Evolutionary conservation across 2,797 vertebrate species (phyloP).

Genomic region (Onychomys torridus): DNA sequence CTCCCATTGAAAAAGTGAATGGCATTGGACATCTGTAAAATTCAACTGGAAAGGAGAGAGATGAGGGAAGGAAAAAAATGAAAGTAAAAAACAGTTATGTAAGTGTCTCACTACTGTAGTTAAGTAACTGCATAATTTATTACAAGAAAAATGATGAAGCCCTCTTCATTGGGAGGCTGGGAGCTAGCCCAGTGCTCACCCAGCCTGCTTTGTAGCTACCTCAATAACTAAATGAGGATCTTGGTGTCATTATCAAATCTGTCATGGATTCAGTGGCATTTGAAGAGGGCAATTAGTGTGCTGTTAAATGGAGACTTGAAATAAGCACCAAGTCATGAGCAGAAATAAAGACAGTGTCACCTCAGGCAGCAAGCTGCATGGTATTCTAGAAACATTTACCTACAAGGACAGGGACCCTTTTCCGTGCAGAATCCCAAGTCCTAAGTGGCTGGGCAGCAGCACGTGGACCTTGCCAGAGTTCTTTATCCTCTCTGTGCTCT

Average conservation of each 20-base stretch:
- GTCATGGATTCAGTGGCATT: slow-evolving; percentile 29
- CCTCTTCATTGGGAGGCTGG: not conserved
- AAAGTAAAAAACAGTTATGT: not conserved
- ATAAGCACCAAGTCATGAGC: not conserved
- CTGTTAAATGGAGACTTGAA: slow-evolving; percentile 37
- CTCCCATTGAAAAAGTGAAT: not conserved
- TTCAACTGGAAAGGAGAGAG: not conserved
- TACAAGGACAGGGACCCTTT: not conserved
- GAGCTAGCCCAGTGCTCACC: not conserved
- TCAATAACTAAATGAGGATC: not conserved
- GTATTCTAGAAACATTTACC: not conserved
- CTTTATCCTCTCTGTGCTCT: not conserved
- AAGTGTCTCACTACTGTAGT: not conserved
- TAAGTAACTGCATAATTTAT: not conserved
- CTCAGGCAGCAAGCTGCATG: not conserved
- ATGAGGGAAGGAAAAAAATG: not conserved
- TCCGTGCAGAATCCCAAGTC: not conserved
- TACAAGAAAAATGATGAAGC: not conserved
- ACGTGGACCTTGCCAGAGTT: not conserved
- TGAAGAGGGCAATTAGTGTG: slow-evolving; percentile 44
- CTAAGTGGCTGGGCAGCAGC: not conserved
- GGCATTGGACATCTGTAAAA: not conserved
- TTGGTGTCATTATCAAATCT: not conserved
- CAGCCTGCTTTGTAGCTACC: not conserved
- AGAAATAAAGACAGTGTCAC: not conserved